Conservation (phyloP, 2,113 vertebrate genomes). For the Serinus canaria region DNA sequence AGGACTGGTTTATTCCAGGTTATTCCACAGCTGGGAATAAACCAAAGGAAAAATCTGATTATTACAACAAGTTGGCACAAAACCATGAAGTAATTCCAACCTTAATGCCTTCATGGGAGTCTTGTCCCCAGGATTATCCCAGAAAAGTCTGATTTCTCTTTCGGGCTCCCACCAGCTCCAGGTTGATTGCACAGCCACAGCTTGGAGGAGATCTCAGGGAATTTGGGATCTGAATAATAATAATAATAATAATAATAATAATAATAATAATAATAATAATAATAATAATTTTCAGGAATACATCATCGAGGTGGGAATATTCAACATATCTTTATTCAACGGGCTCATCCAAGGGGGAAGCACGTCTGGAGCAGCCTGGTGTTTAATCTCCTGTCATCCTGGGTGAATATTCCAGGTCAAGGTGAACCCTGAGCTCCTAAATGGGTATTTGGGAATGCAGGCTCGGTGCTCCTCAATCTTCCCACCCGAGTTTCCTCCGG, state of each 20-base stretch:
- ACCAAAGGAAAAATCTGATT: not conserved
- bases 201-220: not conserved
- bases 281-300: not conserved
- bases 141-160: not conserved
- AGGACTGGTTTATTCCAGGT: not conserved
- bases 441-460: conserved; percentile 41
- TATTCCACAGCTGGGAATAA: not conserved
- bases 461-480: conserved; percentile 66
- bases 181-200: not conserved
- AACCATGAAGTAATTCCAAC: accelerated
- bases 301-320: not conserved
- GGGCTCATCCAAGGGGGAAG: conserved; percentile 5
- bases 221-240: not conserved
- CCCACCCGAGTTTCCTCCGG: conserved; percentile 5
- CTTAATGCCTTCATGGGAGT: not conserved
- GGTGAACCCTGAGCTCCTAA: conserved; percentile 62
- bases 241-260: too few species aligned
- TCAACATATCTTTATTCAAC: not conserved
- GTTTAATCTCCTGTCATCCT: conserved; percentile 38
- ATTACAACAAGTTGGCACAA: not conserved
- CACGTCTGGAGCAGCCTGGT: not conserved
- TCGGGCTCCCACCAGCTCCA: not conserved
- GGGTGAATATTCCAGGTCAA: conserved; percentile 63
- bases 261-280: not conserved
- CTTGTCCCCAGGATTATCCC: not conserved